Evolutionary conservation across 2,888 invertebrate genomes (phyloP).

Genomic region (Troilus luridus): DNA sequence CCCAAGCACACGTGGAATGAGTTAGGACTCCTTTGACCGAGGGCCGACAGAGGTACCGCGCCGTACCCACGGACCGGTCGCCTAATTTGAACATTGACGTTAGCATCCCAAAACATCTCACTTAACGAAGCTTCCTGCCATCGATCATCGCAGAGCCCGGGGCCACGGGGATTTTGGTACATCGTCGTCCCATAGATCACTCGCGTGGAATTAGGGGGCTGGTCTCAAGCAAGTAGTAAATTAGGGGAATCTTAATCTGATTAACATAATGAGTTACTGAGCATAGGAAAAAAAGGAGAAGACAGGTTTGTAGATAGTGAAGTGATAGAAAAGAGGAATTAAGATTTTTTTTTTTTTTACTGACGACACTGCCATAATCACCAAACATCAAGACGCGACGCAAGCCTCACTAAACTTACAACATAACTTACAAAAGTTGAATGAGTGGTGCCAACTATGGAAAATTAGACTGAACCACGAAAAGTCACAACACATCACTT

Average conservation of each 20-base stretch:
- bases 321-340: too few relatives aligned
- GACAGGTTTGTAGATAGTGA: too few relatives aligned
- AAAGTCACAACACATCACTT: too few relatives aligned
- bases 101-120: slow-evolving; percentile 28
- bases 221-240: not conserved
- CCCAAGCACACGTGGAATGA: slow-evolving; percentile 16
- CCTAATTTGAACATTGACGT: not conserved
- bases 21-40: not conserved
- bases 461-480: too few relatives aligned
- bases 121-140: slow-evolving; percentile 25
- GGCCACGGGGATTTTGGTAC: not conserved
- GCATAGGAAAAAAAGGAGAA: not conserved
- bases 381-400: too few relatives aligned
- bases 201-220: not conserved
- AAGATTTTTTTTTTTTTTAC: too few relatives aligned
- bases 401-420: too few relatives aligned
- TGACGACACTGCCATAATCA: too few relatives aligned
- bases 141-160: not conserved
- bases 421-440: too few relatives aligned
- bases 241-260: not conserved
- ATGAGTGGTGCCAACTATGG: too few relatives aligned
- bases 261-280: not conserved
- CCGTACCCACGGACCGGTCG: not conserved
- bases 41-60: not conserved
- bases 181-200: not conserved